Evolutionary conservation across 2,888 invertebrate species (phyloP).

Genomic region (Eupithecia dodoneata): DNA sequence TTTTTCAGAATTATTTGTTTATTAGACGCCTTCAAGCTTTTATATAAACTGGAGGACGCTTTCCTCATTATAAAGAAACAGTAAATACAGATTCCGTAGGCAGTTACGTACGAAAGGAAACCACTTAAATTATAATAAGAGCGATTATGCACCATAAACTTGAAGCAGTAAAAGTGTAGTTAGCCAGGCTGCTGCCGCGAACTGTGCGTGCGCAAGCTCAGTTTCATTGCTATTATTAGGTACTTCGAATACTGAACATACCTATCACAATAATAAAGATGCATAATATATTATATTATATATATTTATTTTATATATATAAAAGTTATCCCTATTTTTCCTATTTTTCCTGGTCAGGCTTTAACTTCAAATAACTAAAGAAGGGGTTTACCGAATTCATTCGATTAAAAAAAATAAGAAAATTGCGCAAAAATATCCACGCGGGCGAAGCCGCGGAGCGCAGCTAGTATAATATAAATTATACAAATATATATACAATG

Average conservation of each 20-base stretch:
- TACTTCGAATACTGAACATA: neutral
- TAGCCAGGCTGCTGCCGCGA: slow-evolving; percentile 65
- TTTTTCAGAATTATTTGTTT: neutral
- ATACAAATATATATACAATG: neutral
- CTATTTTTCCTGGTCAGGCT: too few species aligned
- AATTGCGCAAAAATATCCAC: too few species aligned
- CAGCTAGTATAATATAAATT: too few species aligned
- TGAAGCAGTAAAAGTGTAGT: slow-evolving; percentile 77
- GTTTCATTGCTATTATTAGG: slow-evolving; percentile 29
- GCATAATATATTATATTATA: too few species aligned
- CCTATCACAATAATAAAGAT: neutral
- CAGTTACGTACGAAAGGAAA: slow-evolving; percentile 70
- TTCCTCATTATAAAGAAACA: slow-evolving; percentile 19
- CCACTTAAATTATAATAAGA: slow-evolving; percentile 80
- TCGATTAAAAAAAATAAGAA: too few species aligned
- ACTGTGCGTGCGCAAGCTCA: slow-evolving; percentile 50
- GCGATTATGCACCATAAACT: slow-evolving; percentile 79
- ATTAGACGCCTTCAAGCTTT: neutral
- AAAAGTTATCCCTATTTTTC: too few species aligned
- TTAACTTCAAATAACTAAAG: too few species aligned
- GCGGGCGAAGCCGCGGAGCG: too few species aligned
- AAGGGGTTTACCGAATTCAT: too few species aligned
- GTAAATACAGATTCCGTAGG: slow-evolving; percentile 39
- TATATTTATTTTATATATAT: too few species aligned
- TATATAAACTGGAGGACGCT: slow-evolving; percentile 3